Evolutionary conservation across 92 coral and sea anemone genomes (phyloP).

Genomic region (Zoanthus sansibaricus): DNA sequence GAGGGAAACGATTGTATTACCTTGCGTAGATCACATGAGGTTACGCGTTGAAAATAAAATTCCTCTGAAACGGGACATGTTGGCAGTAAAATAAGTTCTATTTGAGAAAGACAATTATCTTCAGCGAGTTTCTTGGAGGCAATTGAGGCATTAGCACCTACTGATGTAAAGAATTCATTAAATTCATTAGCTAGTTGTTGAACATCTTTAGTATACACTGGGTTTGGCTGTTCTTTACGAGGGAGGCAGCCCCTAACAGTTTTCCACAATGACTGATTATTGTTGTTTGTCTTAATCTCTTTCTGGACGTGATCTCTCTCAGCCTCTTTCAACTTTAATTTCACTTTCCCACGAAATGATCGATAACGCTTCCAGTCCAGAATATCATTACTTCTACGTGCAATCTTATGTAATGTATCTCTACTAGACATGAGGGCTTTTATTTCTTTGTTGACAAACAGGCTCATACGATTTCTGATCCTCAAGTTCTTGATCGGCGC

Average conservation of each 20-base stretch:
- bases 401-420: slow-evolving; percentile 32
- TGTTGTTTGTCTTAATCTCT: neutral
- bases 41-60: neutral
- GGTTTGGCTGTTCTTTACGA: neutral
- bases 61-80: neutral
- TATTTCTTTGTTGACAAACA: slow-evolving; percentile 40
- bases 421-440: slow-evolving; percentile 44
- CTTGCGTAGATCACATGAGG: neutral
- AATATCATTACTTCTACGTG: slow-evolving; percentile 28
- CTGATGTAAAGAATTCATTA: neutral
- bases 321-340: neutral
- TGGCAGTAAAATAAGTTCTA: neutral
- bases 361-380: neutral
- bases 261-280: neutral
- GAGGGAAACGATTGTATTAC: neutral
- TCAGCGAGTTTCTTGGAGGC: neutral
- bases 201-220: neutral
- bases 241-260: neutral
- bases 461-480: slow-evolving; percentile 35
- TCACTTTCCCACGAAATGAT: neutral
- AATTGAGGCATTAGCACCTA: neutral
- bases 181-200: neutral
- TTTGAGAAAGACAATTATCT: neutral
- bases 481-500: slow-evolving; percentile 42
- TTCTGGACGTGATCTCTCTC: neutral